Conservation (phyloP, 2,797 vertebrate genomes). For the Sebastes reedi region DNA sequence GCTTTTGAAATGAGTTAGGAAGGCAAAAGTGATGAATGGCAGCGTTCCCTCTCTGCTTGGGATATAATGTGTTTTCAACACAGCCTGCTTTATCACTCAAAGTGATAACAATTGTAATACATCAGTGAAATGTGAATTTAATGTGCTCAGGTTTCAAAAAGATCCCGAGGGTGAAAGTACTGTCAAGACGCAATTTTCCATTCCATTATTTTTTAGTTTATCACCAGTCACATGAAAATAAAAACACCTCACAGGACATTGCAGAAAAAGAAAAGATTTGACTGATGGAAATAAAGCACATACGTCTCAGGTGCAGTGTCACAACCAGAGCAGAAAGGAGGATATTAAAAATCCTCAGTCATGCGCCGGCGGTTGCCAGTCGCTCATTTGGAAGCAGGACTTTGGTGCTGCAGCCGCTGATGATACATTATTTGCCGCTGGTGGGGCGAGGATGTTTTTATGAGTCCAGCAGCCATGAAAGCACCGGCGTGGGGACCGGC, state of each 20-base stretch:
- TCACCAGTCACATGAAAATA: slow-evolving; percentile 1
- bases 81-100: slow-evolving; percentile 20
- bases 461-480: slow-evolving; percentile 53
- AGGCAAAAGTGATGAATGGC: slow-evolving; percentile 33
- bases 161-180: slow-evolving; percentile 7
- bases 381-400: slow-evolving; percentile 29
- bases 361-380: slow-evolving; percentile 14
- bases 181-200: neutral
- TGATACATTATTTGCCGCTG: slow-evolving; percentile 24
- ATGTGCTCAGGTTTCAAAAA: slow-evolving; percentile 37
- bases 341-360: slow-evolving; percentile 41
- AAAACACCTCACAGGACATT: neutral
- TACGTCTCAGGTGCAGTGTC: neutral
- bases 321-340: slow-evolving; percentile 6
- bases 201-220: slow-evolving; percentile 30
- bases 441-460: slow-evolving; percentile 43
- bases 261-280: neutral
- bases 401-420: slow-evolving; percentile 5
- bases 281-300: neutral
- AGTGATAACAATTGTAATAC: slow-evolving; percentile 50
- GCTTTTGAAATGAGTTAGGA: slow-evolving; percentile 15
- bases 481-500: slow-evolving; percentile 43
- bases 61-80: slow-evolving; percentile 44
- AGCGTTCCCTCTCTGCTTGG: slow-evolving; percentile 10
- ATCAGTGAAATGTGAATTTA: slow-evolving; percentile 63